A percentile compares a stretch with the other conserved stretches of the same genome.
These are phyloP conservation scores for Rhimphoctona megacephalus DNA, from an alignment of 2,888 invertebrate species.

Conservation along the genomic window DNA sequence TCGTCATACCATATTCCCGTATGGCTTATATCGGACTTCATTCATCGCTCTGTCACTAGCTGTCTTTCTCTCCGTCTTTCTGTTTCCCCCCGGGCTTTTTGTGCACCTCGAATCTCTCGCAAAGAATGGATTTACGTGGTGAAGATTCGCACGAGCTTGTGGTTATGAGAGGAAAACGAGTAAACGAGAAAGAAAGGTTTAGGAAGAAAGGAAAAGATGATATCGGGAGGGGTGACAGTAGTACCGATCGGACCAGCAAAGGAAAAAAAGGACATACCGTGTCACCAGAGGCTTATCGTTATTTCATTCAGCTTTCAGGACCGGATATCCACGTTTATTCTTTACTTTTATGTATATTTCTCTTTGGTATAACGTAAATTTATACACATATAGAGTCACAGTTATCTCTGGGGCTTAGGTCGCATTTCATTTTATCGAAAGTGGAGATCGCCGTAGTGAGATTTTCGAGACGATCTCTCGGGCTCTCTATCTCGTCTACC, in stretches of 20 bases:
- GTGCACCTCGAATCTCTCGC: constrained; percentile 12
- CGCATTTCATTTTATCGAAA: constrained; percentile 50
- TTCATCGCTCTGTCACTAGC: constrained; percentile 45
- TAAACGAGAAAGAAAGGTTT: constrained; percentile 38
- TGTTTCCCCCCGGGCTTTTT: background rate
- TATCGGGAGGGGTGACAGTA: constrained; percentile 34
- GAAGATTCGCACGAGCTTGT: constrained; percentile 29
- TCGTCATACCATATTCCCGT: constrained; percentile 46
- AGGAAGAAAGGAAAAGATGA: constrained; percentile 5
- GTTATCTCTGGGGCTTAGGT: constrained; percentile 8
- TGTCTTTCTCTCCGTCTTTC: background rate
- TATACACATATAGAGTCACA: background rate
- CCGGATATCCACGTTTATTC: constrained; percentile 1
- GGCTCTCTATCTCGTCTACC: background rate
- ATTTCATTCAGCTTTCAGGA: constrained; percentile 44
- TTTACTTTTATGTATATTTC: constrained; percentile 28
- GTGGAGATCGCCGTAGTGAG: constrained; percentile 33
- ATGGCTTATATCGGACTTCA: constrained; percentile 63
- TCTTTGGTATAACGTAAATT: background rate
- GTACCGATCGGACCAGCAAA: background rate
- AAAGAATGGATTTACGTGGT: constrained; percentile 58
- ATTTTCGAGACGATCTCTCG: constrained; percentile 38
- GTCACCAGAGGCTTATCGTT: constrained; percentile 47
- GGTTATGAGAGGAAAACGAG: constrained; percentile 26
- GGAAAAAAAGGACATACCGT: background rate